phyloP scores from a whole-genome alignment of 2,888 invertebrate genomes.

The Scelioninae gen. 2 region DNA sequence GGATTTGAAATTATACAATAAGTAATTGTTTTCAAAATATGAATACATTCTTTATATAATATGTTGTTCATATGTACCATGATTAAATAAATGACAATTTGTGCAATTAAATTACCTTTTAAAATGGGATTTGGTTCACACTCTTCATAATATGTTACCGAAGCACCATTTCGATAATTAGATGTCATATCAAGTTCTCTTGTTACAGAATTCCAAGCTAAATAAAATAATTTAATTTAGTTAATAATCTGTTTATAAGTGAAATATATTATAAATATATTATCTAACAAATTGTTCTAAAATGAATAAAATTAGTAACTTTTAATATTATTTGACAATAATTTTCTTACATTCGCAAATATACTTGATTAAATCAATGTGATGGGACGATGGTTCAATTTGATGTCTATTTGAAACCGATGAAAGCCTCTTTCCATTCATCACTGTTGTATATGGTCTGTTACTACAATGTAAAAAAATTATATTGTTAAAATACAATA shows the following conservation, averaged over 20 bases:
- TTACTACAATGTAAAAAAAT: slow-evolving; percentile 59
- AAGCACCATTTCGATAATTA: slow-evolving; percentile 75
- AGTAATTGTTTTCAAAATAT: no score
- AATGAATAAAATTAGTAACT: no score
- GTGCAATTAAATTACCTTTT: slow-evolving; percentile 69
- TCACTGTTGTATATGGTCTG: slow-evolving; percentile 72
- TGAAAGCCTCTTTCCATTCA: slow-evolving; percentile 73
- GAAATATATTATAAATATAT: background rate
- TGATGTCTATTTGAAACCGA: slow-evolving; percentile 71
- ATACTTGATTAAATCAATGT: slow-evolving; percentile 87
- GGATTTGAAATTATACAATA: no score
- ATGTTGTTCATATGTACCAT: no score
- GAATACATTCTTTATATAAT: no score
- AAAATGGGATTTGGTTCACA: slow-evolving; percentile 74
- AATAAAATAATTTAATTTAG: no score
- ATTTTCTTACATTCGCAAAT: slow-evolving; percentile 80
- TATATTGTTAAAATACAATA: no score
- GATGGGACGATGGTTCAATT: slow-evolving; percentile 76
- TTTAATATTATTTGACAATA: no score
- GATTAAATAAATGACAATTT: no score
- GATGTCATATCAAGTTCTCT: slow-evolving; percentile 77
- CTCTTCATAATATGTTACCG: slow-evolving; percentile 82
- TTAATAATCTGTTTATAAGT: no score
- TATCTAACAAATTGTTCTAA: no score
- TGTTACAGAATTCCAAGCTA: slow-evolving; percentile 77